Evolutionary conservation across 2,113 vertebrate genomes (phyloP).

Genomic region (Nesospiza acunhae): DNA sequence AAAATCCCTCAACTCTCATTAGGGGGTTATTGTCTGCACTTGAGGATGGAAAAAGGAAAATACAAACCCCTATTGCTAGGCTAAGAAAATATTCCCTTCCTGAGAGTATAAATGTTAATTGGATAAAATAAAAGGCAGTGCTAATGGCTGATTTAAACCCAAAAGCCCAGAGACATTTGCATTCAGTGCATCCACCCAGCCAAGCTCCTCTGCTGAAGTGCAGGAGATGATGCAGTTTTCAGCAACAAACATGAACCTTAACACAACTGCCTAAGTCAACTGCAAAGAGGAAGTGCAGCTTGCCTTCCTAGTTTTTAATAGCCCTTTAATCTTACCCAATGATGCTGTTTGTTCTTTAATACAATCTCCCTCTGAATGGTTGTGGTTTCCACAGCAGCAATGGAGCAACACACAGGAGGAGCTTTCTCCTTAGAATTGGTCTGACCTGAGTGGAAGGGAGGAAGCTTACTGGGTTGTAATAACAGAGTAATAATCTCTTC

Average conservation of each 20-base stretch:
- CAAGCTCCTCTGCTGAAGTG: neutral
- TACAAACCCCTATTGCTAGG: neutral
- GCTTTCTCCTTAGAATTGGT: neutral
- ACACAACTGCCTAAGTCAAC: neutral
- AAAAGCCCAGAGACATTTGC: constrained; percentile 6
- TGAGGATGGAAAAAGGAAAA: neutral
- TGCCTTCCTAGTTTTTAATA: neutral
- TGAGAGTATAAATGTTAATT: neutral
- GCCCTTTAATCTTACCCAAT: neutral
- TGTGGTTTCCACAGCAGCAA: neutral
- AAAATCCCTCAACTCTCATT: neutral
- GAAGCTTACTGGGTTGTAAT: neutral
- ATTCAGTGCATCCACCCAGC: neutral
- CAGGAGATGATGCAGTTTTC: neutral
- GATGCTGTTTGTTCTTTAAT: neutral
- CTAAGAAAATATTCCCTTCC: constrained; percentile 4
- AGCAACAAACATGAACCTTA: neutral
- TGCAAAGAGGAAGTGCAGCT: neutral
- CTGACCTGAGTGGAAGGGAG: neutral
- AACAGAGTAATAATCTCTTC: neutral
- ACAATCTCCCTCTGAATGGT: neutral
- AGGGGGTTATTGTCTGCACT: neutral
- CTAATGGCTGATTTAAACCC: neutral
- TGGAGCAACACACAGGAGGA: neutral
- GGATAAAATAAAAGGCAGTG: neutral